phyloP scores from a whole-genome alignment of 2,797 vertebrate genomes.

The Enteromius treurensis region DNA sequence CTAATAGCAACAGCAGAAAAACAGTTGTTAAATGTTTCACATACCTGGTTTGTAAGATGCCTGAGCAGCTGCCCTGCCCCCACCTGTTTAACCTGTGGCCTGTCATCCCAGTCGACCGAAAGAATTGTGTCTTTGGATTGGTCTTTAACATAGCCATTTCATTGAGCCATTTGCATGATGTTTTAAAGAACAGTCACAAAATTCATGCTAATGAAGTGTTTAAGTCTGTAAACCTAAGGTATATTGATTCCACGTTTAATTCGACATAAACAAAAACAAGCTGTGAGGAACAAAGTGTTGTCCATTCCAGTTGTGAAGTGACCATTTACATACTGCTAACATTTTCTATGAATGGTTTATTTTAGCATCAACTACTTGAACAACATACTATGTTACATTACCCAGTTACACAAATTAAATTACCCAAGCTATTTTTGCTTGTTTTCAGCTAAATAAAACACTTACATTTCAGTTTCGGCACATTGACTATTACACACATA shows the following conservation, averaged over 20 bases:
- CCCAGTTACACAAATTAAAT: neutral
- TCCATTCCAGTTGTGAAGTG: neutral
- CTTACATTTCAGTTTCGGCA: neutral
- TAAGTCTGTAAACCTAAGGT: neutral
- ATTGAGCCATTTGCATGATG: neutral
- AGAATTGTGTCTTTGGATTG: neutral
- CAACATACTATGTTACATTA: neutral
- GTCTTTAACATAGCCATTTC: neutral
- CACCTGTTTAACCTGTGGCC: conserved; percentile 52
- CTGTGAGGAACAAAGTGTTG: neutral
- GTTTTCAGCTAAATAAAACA: neutral
- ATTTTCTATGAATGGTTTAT: neutral
- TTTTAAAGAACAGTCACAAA: neutral
- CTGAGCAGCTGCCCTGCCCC: conserved; percentile 57
- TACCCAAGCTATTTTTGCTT: neutral
- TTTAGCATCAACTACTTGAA: neutral
- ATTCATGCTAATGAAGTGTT: neutral
- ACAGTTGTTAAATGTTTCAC: conserved; percentile 67
- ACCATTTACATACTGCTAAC: neutral
- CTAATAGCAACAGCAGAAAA: conserved; percentile 49
- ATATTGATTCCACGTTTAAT: neutral
- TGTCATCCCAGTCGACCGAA: neutral
- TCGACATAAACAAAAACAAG: neutral
- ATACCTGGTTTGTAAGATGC: conserved; percentile 57
- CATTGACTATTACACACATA: neutral